Percentiles rank a stretch among this genome's conserved stretches.
phyloP scores from a whole-genome alignment of 2,888 invertebrate species.

The Ornithoptera priamus region DNA sequence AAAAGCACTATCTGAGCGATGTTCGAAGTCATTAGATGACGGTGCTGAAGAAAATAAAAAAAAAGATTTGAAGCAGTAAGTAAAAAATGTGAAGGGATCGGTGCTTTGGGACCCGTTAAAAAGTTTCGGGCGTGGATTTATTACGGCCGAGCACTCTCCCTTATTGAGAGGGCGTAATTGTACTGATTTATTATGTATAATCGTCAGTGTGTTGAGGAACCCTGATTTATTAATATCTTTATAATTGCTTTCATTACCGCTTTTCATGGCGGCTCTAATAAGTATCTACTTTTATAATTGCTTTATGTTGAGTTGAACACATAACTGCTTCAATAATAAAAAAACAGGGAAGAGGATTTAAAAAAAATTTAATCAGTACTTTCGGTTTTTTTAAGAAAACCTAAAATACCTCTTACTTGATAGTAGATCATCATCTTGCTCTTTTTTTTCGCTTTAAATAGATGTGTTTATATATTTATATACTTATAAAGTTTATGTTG shows the following conservation, averaged over 20 bases:
- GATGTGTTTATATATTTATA: too few species aligned
- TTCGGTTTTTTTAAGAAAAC: too few species aligned
- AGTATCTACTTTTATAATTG: too few species aligned
- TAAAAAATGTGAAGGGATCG: conserved; percentile 18
- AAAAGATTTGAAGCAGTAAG: conserved; percentile 6
- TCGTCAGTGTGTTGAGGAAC: background rate
- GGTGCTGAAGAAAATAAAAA: conserved; percentile 14
- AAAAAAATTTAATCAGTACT: too few species aligned
- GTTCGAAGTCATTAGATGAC: conserved; percentile 25
- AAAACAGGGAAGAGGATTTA: too few species aligned
- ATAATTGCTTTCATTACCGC: conserved; percentile 8
- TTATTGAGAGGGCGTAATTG: conserved; percentile 17
- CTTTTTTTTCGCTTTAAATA: too few species aligned
- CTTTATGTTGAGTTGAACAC: too few species aligned
- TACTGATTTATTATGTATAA: conserved; percentile 13
- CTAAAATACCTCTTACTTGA: too few species aligned
- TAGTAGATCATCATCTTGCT: too few species aligned
- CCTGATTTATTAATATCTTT: conserved; percentile 5
- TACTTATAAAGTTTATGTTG: too few species aligned
- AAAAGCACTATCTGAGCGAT: conserved; percentile 26
- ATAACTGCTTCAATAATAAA: too few species aligned
- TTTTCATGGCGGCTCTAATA: background rate
- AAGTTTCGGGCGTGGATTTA: conserved; percentile 18
- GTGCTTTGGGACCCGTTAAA: conserved; percentile 3
- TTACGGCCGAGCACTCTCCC: conserved; percentile 6